Base-by-base conservation (phyloP, 2,797 vertebrate species). In the Mormyrops boulengeri region DNA sequence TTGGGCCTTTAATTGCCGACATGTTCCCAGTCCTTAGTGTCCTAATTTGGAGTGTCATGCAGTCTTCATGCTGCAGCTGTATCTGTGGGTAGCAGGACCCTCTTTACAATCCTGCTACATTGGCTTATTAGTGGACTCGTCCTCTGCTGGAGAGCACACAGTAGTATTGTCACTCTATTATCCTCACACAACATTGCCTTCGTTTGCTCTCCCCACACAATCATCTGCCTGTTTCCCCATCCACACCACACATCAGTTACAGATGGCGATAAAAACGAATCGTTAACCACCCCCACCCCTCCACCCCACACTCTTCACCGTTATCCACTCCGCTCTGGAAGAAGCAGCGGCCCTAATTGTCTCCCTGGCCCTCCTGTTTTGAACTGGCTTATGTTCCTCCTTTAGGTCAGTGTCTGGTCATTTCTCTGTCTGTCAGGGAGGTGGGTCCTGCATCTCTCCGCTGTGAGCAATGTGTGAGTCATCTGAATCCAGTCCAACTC, bases 311-410 rank as follows among this genome's bases (percentile, higher is more conserved):
- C 82, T 85, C 85, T 57, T 57, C 85, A 41, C 44, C 52, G 38
- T 47, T 34, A 47, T 41, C n/a, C 55, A 55, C 53, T 22, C 62
- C 9, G 4, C 12, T 34, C 49, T 26, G n/a, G 38, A 66, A 86
- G 34, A 93, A 94, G 94, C 94, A 94, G 94, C 93, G 93, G 91
- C 94, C 91, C 94, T 96, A 95, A 95, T 95, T 95, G 95, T 95
- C 93, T 94, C 91, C 92, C 92, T 92, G 89, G 89, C 92, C 91
- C 92, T 92, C 92, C 94, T 52, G 89, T 91, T 30, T 90, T 91
- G 53, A 91, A 89, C 90, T 1, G 92, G 92, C 93, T 91, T 89
- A 89, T 92, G 94, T 95, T 93, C 93, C 93, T 95, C 94, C 94
- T 90, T 89, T 87, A 84, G 60, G 92, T 94, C 94, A 90, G 92